Evolutionary conservation across 2,797 vertebrate genomes (phyloP).

Genomic region (Arrhamphus sclerolepis): DNA sequence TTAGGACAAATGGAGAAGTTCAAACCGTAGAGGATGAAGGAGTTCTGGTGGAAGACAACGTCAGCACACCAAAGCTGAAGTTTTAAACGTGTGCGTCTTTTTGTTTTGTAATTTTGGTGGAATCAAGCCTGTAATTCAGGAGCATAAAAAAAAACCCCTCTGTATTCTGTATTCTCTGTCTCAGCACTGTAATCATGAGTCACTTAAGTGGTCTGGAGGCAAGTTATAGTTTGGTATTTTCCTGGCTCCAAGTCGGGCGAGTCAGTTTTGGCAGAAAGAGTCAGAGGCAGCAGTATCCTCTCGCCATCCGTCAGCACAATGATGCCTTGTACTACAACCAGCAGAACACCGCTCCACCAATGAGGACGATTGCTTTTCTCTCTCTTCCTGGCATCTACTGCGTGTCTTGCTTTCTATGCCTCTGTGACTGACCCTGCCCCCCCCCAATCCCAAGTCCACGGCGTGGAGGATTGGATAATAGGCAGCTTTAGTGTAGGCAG

Average conservation of each 20-base stretch:
- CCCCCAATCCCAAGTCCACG: slow-evolving; percentile 47
- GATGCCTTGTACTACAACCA: slow-evolving; percentile 59
- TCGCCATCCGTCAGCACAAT: slow-evolving; percentile 67
- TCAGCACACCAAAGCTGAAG: too few relatives aligned
- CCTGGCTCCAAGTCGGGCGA: slow-evolving; percentile 27
- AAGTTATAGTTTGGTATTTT: slow-evolving; percentile 40
- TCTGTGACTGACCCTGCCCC: slow-evolving; percentile 51
- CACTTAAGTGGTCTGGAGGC: slow-evolving; percentile 4
- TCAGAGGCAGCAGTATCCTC: slow-evolving; percentile 40
- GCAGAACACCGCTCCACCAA: slow-evolving; percentile 42
- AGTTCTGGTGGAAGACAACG: too few relatives aligned
- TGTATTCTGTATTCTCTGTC: slow-evolving; percentile 2
- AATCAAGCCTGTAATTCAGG: neutral
- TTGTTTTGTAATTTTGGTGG: neutral
- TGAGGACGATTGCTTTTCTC: slow-evolving; percentile 44
- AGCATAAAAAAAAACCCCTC: neutral
- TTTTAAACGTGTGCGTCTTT: too few relatives aligned
- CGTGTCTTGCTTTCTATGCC: slow-evolving; percentile 62
- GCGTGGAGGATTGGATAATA: slow-evolving; percentile 78
- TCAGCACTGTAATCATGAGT: slow-evolving; percentile 20
- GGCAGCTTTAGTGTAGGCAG: slow-evolving; percentile 81
- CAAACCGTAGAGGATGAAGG: too few relatives aligned
- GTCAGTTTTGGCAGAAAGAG: slow-evolving; percentile 35
- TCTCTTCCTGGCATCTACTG: slow-evolving; percentile 58
- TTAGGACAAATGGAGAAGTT: too few relatives aligned